Conservation (phyloP, 2,888 invertebrate species). For the Iselma pallidipennis region DNA sequence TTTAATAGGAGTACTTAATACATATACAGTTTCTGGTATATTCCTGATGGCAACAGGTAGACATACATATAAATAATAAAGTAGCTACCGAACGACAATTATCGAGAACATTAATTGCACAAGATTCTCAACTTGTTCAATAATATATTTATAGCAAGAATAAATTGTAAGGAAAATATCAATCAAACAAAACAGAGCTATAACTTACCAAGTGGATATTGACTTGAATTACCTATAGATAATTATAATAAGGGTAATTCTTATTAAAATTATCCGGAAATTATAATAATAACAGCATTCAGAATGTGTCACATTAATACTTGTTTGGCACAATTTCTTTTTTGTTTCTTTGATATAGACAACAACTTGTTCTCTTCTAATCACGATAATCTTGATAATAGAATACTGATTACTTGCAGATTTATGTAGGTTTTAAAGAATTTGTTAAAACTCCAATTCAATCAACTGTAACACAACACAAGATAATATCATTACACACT, state of each 20-base stretch:
- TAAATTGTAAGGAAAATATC: neutral
- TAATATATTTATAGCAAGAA: neutral
- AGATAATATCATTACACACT: neutral
- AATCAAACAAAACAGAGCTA: too few species aligned
- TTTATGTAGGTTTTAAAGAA: too few species aligned
- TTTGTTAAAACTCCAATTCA: constrained; percentile 3
- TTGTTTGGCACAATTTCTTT: too few species aligned
- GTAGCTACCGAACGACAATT: neutral
- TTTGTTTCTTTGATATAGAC: too few species aligned
- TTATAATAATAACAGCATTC: neutral
- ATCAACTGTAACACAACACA: neutral
- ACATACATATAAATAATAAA: neutral
- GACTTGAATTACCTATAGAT: neutral
- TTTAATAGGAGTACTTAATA: too few species aligned
- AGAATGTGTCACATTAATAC: too few species aligned
- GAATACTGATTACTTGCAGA: neutral
- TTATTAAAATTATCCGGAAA: neutral
- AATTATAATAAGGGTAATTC: neutral
- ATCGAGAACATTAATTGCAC: neutral
- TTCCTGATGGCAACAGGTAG: neutral
- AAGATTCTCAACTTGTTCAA: neutral
- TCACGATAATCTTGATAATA: too few species aligned
- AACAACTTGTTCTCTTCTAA: too few species aligned
- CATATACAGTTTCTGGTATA: neutral
- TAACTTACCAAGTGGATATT: neutral